Base-by-base conservation (phyloP, 2,888 invertebrate genomes). In the Thera britannica region DNA sequence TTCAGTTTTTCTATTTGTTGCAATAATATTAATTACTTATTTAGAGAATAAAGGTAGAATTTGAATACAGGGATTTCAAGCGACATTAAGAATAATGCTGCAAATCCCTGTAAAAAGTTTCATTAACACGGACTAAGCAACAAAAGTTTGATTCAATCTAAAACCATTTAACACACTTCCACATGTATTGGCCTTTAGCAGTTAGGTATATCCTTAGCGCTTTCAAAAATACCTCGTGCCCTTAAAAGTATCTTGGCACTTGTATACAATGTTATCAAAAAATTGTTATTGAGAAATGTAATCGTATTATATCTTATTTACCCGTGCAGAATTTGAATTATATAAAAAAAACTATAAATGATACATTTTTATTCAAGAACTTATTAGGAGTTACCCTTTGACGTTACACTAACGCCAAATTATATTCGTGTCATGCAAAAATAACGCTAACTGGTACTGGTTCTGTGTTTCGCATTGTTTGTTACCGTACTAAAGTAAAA, bases 121-220 rank as follows among this genome's bases (percentile, higher is more conserved):
- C 9, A 7, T 9, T 9, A 44, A 44, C 8, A 38, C 3, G 6
- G 6, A 9, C 49, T 12, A 12, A 48, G 48, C 35, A 54, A 35
- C 52, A 46, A 44, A 62, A 48, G 48, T 55, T 48, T 36, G 55
- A 36, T 36, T 48, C 55, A 48, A 56, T 36, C 12, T 62, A 55
- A 62, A 46, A 35, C 36, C 41, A 5, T 41, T 38, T 2, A 44
- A 36, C 54, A 38, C 46, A 7, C 8, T 34, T 12, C 46, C 54
- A 56, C 36, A 59, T 62, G 41, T 35, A 66, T 46, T 62, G 49
- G 60, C 55, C 12, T 38, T 58, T 64, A 58, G 44, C 35, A 54
- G 41, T 35, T 65, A 59, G 44, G n/a, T 60, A 60, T 51, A 60
- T 56, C 49, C 56, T 8, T 49, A 5, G 56, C 65, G 65, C 60